Evolutionary conservation across 2,113 vertebrate genomes (phyloP), one percentile per base, ranked within the genome.

Genomic region (Bostrychus sinensis): DNA sequence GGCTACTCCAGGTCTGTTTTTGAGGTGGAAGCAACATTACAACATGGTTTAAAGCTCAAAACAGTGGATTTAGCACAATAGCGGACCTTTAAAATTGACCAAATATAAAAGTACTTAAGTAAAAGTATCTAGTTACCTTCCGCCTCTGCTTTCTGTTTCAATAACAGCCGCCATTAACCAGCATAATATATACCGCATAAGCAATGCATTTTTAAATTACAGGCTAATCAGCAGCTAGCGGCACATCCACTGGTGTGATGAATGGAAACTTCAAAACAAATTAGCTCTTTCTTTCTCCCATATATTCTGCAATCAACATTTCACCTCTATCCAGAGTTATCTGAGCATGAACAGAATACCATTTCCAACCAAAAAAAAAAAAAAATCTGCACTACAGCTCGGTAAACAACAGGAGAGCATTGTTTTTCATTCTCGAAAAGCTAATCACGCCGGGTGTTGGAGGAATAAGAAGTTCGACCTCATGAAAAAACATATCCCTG

Each of bases 401-500:
- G 56, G 67, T 76, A 75, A 87, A 83, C 81, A 87, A 78, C 61
- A 53, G 61, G 53, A 66, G 55, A 43, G 20, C 51, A 23, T 57
- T 42, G 64, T 37, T 61, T 66, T 65, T 80, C 60, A 75, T 72
- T 74, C 61, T 53, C 59, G 38, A 77, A n/a, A 70, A 78, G 59
- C 75, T 81, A 83, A 88, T 86, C 64, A 46, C 63, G 8, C 20
- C 46, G 70, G 69, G 81, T 64, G 65, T 42, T 63, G 60, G 45
- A 74, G 79, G 82, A 86, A 88, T 82, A 72, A 83, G 67, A 80
- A 22, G 55, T 61, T 88, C 72, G 67, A 82, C 67, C 80, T 89
- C 78, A 75, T 84, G 76, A 82, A 89, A 86, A 83, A 86, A 72
- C 72, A 86, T 78, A 77, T 67, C 72, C 81, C 54, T 14, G 22